A percentile compares a stretch with the other conserved stretches of the same genome.
Evolutionary conservation across 2,888 invertebrate species (phyloP).

Genomic region (Gari tellinella): DNA sequence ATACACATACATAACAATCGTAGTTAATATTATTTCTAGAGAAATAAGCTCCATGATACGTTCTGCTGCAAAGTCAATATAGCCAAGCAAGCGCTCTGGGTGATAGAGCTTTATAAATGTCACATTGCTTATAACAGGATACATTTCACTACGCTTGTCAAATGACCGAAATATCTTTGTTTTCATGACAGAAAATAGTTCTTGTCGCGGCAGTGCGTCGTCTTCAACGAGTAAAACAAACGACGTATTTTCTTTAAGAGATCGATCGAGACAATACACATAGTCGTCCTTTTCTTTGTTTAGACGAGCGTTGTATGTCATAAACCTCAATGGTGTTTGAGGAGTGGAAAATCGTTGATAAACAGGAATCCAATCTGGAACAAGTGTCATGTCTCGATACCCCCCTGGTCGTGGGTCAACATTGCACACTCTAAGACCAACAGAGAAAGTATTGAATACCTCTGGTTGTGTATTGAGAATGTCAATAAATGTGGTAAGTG

Average conservation of each 20-base stretch:
- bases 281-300: slow-evolving; percentile 83
- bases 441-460: background rate
- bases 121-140: slow-evolving; percentile 21
- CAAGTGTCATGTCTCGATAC: slow-evolving; percentile 66
- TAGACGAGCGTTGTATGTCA: slow-evolving; percentile 58
- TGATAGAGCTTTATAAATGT: slow-evolving; percentile 80
- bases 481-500: slow-evolving; percentile 61
- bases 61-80: slow-evolving; percentile 69
- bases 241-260: slow-evolving; percentile 62
- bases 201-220: slow-evolving; percentile 76
- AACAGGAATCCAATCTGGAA: slow-evolving; percentile 61
- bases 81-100: slow-evolving; percentile 78
- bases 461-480: slow-evolving; percentile 43
- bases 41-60: slow-evolving; percentile 76
- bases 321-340: too few species aligned
- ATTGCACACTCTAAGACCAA: slow-evolving; percentile 74
- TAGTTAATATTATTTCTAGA: slow-evolving; percentile 62
- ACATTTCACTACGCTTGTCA: background rate
- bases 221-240: slow-evolving; percentile 80
- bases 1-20: slow-evolving; percentile 54
- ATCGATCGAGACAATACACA: slow-evolving; percentile 75
- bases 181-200: slow-evolving; percentile 71
- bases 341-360: slow-evolving; percentile 65
- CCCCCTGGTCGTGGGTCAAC: slow-evolving; percentile 72
- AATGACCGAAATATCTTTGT: slow-evolving; percentile 9